Evolutionary conservation across 1,140 invertebrate species (phyloP).

Genomic region (Hestina assimilis): DNA sequence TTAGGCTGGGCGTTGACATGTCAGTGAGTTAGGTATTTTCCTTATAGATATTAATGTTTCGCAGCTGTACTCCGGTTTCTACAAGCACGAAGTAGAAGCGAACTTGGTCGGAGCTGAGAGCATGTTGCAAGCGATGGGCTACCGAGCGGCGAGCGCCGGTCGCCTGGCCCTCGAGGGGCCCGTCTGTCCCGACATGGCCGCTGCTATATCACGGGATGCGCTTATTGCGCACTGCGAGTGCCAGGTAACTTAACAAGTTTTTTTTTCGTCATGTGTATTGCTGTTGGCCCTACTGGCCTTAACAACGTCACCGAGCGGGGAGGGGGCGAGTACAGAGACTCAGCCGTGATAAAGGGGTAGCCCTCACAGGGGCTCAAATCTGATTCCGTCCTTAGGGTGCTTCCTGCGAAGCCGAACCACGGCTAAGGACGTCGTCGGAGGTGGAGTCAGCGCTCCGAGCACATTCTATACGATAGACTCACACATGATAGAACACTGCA

Average conservation of each 20-base stretch:
- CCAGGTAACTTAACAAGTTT: slow-evolving; percentile 82
- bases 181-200: slow-evolving; percentile 88
- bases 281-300: too few relatives aligned
- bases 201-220: slow-evolving; percentile 88
- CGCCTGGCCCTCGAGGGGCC: slow-evolving; percentile 83
- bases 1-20: not conserved
- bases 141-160: slow-evolving; percentile 81
- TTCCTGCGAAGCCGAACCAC: too few relatives aligned
- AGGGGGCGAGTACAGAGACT: too few relatives aligned
- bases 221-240: slow-evolving; percentile 94
- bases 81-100: slow-evolving; percentile 90
- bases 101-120: slow-evolving; percentile 86
- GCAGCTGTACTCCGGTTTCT: slow-evolving; percentile 91
- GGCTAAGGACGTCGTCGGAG: too few relatives aligned
- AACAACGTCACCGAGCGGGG: too few relatives aligned
- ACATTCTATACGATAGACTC: too few relatives aligned
- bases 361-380: not conserved
- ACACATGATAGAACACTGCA: too few relatives aligned
- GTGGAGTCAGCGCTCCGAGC: too few relatives aligned
- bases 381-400: too few relatives aligned
- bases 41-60: not conserved
- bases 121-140: slow-evolving; percentile 90
- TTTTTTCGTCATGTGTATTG: too few relatives aligned
- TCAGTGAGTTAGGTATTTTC: not conserved
- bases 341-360: too few relatives aligned